These are phyloP conservation scores for Kradibia gibbosae DNA, from an alignment of 1,140 invertebrate species.

Conservation along the genomic window DNA sequence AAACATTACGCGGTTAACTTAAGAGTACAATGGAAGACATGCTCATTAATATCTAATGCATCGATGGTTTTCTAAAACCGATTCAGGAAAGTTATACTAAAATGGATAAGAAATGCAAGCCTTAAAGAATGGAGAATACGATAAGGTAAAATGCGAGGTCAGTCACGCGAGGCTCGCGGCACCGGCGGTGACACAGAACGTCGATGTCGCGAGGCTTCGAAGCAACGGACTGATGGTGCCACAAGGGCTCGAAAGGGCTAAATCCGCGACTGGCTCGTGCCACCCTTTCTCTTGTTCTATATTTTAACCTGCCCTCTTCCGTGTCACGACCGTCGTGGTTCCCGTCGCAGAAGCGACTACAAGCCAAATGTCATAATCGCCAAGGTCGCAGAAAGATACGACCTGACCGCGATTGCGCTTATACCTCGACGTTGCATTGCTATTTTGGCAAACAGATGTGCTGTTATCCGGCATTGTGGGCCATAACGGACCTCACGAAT, in stretches of 20 bases:
- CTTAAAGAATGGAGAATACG: not conserved
- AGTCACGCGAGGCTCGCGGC: constrained; percentile 51
- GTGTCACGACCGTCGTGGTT: constrained; percentile 44
- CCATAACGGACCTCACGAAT: not conserved
- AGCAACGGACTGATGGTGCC: not conserved
- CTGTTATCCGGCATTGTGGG: too few relatives aligned
- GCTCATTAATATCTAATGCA: constrained; percentile 1
- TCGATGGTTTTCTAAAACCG: not conserved
- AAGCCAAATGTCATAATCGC: not conserved
- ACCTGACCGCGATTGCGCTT: not conserved
- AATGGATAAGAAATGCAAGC: constrained; percentile 9
- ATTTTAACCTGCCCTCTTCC: constrained; percentile 34
- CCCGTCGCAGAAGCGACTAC: not conserved
- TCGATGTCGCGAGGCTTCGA: not conserved
- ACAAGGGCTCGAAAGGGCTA: constrained; percentile 6
- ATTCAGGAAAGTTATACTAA: not conserved
- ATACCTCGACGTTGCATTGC: not conserved
- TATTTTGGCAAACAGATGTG: not conserved
- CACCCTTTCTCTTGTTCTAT: not conserved
- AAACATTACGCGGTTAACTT: not conserved
- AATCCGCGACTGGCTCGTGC: not conserved
- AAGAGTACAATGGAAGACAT: not conserved
- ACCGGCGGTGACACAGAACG: constrained; percentile 39
- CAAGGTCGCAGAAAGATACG: not conserved
- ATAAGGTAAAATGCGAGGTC: constrained; percentile 17